Percentiles rank a stretch among this genome's conserved stretches.
These are phyloP conservation scores for Macropis europaea DNA, from an alignment of 2,888 invertebrate genomes.

Conservation along the genomic window DNA sequence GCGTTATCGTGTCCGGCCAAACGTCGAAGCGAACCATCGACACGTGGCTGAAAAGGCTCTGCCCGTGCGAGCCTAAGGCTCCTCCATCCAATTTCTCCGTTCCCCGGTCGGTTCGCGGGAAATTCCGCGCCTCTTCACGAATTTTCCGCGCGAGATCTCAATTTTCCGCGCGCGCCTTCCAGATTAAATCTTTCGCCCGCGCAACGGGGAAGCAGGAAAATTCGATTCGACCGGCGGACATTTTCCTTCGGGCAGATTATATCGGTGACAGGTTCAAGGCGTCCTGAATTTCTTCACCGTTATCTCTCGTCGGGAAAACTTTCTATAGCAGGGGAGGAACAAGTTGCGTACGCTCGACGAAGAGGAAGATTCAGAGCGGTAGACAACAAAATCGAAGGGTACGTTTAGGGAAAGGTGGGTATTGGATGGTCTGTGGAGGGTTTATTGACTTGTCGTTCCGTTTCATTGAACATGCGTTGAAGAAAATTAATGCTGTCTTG, in stretches of 20 bases:
- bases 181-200: conserved; percentile 3
- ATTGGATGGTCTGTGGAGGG: too few species aligned
- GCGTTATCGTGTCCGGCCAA: conserved; percentile 71
- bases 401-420: too few species aligned
- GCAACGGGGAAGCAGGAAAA: background rate
- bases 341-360: too few species aligned
- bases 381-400: too few species aligned
- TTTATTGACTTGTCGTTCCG: too few species aligned
- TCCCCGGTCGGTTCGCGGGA: conserved; percentile 19
- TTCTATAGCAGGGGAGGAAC: too few species aligned
- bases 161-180: background rate
- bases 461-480: too few species aligned
- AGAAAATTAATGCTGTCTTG: too few species aligned
- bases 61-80: conserved; percentile 23
- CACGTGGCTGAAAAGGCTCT: conserved; percentile 23
- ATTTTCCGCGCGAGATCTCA: conserved; percentile 23
- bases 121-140: background rate
- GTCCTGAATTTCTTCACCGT: too few species aligned
- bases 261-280: background rate
- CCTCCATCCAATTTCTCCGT: conserved; percentile 40
- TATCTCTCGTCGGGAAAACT: too few species aligned
- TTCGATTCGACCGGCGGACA: background rate
- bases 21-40: conserved; percentile 19
- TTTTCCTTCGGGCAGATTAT: background rate
- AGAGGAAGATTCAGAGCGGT: too few species aligned